Percentiles rank a stretch among this genome's conserved stretches.
These are phyloP conservation scores for Hyles lineata DNA, from an alignment of 2,888 invertebrate genomes.

Conservation along the genomic window DNA sequence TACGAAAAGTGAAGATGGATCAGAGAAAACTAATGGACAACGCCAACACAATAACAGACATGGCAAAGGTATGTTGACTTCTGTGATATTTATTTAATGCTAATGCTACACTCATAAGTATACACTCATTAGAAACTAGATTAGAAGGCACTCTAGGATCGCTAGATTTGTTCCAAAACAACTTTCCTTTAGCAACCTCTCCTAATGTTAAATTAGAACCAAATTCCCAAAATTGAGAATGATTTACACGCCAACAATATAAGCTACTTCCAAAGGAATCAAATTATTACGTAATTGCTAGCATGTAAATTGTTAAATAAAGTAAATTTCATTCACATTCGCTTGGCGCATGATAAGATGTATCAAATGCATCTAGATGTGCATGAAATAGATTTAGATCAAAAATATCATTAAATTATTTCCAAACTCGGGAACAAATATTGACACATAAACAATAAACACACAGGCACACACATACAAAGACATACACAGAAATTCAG, in stretches of 20 bases:
- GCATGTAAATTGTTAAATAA: constrained; percentile 41
- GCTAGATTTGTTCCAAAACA: constrained; percentile 35
- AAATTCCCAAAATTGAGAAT: neutral
- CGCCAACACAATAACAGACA: constrained; percentile 99
- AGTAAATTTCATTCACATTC: constrained; percentile 47
- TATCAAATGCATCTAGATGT: constrained; percentile 32
- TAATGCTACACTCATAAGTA: constrained; percentile 74
- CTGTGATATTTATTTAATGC: constrained; percentile 43
- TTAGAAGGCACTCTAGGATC: constrained; percentile 58
- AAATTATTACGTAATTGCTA: constrained; percentile 14
- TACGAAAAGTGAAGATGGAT: constrained; percentile 99
- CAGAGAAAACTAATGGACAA: constrained; percentile 99
- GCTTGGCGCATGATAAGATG: constrained; percentile 56
- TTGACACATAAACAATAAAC: constrained; percentile 18
- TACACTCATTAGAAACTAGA: constrained; percentile 68
- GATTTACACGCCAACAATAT: neutral
- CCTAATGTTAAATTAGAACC: neutral
- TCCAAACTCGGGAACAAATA: neutral
- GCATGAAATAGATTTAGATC: constrained; percentile 42
- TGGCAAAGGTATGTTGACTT: constrained; percentile 95
- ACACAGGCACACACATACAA: constrained; percentile 41
- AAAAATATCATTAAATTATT: neutral
- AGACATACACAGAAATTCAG: constrained; percentile 38
- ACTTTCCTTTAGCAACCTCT: neutral
- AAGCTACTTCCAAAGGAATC: constrained; percentile 2